A percentile compares a stretch with the other conserved stretches of the same genome.
Conservation (phyloP, 2,888 invertebrate genomes). For the Gryllus longicercus region DNA sequence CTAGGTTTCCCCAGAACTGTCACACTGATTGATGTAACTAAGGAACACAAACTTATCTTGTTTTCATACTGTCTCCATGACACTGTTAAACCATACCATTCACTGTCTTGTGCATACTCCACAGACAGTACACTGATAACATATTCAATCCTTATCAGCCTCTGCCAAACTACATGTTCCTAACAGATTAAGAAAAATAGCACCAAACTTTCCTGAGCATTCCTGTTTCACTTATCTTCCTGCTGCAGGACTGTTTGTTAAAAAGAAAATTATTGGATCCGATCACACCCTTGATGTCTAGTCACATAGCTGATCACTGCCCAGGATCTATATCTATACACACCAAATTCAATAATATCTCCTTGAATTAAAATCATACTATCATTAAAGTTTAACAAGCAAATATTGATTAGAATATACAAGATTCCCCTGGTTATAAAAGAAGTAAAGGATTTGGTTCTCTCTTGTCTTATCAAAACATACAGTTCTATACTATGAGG, state of each 20-base stretch:
- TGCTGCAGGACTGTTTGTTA: conserved; percentile 22
- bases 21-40: neutral
- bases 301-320: conserved; percentile 21
- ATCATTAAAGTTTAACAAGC: conserved; percentile 28
- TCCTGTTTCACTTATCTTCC: neutral
- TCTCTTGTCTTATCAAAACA: conserved; percentile 29
- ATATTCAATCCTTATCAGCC: conserved; percentile 22
- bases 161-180: conserved; percentile 27
- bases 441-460: neutral
- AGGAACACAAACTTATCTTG: neutral
- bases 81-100: neutral
- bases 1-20: neutral
- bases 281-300: neutral
- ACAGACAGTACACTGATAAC: conserved; percentile 11
- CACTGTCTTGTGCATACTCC: neutral
- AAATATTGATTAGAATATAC: conserved; percentile 30
- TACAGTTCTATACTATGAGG: conserved; percentile 25
- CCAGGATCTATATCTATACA: conserved; percentile 11
- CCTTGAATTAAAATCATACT: conserved; percentile 26
- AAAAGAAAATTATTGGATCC: neutral
- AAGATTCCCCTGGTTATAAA: conserved; percentile 29
- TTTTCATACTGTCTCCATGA: conserved; percentile 1
- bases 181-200: conserved; percentile 28
- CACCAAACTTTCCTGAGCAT: conserved; percentile 30
- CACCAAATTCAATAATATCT: conserved; percentile 21